phyloP scores from a whole-genome alignment of 1,140 invertebrate genomes.

The Drosophila equinoxialis region DNA sequence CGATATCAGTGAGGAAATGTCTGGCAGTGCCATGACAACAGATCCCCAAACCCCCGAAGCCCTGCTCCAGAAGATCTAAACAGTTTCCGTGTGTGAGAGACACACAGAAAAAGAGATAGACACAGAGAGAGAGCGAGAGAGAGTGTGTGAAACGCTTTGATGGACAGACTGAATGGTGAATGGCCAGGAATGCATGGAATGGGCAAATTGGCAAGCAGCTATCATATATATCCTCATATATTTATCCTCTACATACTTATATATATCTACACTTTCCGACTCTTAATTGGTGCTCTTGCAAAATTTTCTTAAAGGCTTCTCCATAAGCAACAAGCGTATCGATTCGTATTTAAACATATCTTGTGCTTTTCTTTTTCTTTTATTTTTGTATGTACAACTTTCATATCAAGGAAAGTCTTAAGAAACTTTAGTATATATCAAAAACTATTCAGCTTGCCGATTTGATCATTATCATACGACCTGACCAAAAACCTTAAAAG shows the following conservation, averaged over 20 bases:
- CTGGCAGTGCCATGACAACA: constrained; percentile 59
- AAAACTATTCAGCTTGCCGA: background rate
- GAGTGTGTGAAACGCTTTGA: background rate
- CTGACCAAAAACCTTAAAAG: constrained; percentile 1
- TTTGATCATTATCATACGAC: background rate
- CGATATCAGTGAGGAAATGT: constrained; percentile 67
- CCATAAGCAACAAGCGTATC: background rate
- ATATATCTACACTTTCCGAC: background rate
- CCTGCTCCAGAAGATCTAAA: constrained; percentile 74
- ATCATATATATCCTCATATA: background rate
- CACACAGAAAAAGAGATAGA: too few relatives aligned
- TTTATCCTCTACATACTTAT: background rate
- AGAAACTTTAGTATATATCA: background rate
- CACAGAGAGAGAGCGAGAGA: background rate
- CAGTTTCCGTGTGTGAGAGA: constrained; percentile 10
- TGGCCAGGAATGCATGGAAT: background rate
- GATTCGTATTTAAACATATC: constrained; percentile 2
- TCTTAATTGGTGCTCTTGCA: background rate
- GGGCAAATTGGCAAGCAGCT: constrained; percentile 1
- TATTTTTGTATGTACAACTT: background rate
- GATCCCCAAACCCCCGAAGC: constrained; percentile 77
- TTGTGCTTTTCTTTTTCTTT: background rate
- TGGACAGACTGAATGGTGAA: constrained; percentile 6
- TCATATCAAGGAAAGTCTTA: constrained; percentile 5
- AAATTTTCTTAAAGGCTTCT: background rate